Base-by-base conservation (phyloP, 2,113 vertebrate genomes). In the Pteruthius melanotis region DNA sequence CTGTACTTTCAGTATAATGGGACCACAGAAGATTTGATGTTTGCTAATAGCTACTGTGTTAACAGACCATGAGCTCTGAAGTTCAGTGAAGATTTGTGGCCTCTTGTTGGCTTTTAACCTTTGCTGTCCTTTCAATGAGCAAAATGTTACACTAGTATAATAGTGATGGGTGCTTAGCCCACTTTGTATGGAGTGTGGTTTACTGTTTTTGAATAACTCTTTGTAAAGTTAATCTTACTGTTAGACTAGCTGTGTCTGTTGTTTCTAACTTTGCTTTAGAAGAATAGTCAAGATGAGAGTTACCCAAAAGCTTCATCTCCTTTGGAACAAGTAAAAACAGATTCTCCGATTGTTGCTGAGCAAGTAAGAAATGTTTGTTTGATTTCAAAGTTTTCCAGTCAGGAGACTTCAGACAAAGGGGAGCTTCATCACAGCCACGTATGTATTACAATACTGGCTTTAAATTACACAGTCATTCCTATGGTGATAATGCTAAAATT, bases 281-380 rank as follows among this genome's bases (percentile, higher is more conserved):
- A 90, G 91, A 91, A 90, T 85, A 96, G 71, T 94, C 96, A 95
- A 82, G 94, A 97, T 92, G 95, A 97, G 86, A 97, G 78, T 90
- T 96, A 95, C 50, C 56, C 95, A 93, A 95, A 96, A 96, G 93
- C 95, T 94, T 97, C 97, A 17, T 96, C 98, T 96, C 97, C 98
- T 89, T 97, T 96, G 85, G 98, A 98, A 83, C 96, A 97, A 86
- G 97, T 96, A 4, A 97, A 98, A 94, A 88, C 84, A 85, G 97
- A 98, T 47, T 94, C 96, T 89, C 82, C 96, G 0, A 54, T 97
- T 96, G 95, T 97, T 91, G 75, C 91, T 91, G 98, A 98, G 93
- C 98, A 98, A 94, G 98, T 98, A 97, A 98, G 98, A 94, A 78
- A 94, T 90, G 69, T 91, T 86, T 95, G 69, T 87, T 95, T 95